Evolutionary conservation across 2,888 invertebrate species (phyloP).

Genomic region (Synanthedon myopaeformis): DNA sequence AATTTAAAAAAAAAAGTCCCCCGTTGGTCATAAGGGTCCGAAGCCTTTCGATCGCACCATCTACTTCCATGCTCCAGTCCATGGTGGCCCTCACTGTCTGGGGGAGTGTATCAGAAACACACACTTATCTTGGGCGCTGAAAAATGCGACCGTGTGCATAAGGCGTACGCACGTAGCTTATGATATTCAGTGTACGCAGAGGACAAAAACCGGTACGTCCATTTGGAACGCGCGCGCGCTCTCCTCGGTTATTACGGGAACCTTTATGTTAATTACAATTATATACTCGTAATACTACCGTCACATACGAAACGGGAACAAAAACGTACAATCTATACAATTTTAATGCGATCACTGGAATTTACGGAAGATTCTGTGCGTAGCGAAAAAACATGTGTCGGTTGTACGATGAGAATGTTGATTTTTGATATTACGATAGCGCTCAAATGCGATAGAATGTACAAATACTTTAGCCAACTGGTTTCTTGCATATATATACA

Average conservation of each 20-base stretch:
- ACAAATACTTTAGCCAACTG: too few relatives aligned
- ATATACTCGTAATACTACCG: constrained; percentile 18
- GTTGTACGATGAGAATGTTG: constrained; percentile 43
- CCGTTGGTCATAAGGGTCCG: too few relatives aligned
- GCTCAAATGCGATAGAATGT: not conserved
- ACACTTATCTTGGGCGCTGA: constrained; percentile 8
- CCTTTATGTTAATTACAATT: constrained; percentile 60
- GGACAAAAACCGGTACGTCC: constrained; percentile 49
- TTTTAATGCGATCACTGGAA: constrained; percentile 59
- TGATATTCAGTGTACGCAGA: constrained; percentile 61
- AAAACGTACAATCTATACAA: constrained; percentile 55
- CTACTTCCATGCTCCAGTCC: too few relatives aligned
- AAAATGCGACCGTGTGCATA: constrained; percentile 45
- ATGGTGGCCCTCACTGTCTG: too few relatives aligned
- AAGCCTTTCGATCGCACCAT: too few relatives aligned
- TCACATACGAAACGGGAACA: constrained; percentile 38
- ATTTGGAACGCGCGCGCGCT: constrained; percentile 47
- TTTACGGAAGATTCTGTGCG: constrained; percentile 56
- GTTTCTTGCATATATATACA: too few relatives aligned
- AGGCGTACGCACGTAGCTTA: constrained; percentile 38
- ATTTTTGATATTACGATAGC: constrained; percentile 20
- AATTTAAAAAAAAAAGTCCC: too few relatives aligned
- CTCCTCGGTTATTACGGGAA: constrained; percentile 58
- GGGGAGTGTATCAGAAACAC: too few relatives aligned
- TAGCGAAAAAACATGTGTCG: constrained; percentile 37